Evolutionary conservation across 2,888 invertebrate species (phyloP), one percentile per base, ranked within the genome.

Genomic region (Agrochola lota): DNA sequence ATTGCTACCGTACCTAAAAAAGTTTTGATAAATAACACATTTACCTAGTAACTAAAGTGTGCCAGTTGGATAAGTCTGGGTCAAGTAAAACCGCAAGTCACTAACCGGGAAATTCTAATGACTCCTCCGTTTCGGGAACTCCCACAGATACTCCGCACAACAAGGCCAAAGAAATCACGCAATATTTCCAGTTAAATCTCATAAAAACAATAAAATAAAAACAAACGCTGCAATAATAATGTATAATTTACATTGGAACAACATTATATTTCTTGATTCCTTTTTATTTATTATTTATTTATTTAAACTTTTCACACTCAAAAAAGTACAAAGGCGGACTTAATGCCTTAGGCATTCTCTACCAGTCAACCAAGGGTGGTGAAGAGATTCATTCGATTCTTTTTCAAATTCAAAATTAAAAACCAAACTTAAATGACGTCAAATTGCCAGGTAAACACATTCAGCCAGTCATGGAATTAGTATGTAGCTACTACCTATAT

Each of bases 61-160:
- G n/a, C 6, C 15, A 59, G 1, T 60, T 12, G 1, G 7, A 1
- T 26, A 11, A 55, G 30, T 72, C 62, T 68, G 26, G 23, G 69
- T 72, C 57, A 40, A 69, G 52, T 63, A 46, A 15, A 69, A 60
- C n/a, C 15, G 11, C 30, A 59, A 71, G 49, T 55, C 59, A 73
- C 7, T 67, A 35, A 73, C 60, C 66, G 70, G 12, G 67, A 59
- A 67, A 74, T 74, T 60, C 17, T 63, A 62, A 72, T 63, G 30
- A 60, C 35, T 67, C 20, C 23, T 15, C 3, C 11, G 20, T 66
- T 64, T 57, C 12, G 59, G 57, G 17, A 81, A 82, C 20, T 60
- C 64, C 62, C 35, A n/a, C n/a, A n/a, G n/a, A n/a, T n/a, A n/a
- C n/a, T n/a, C n/a, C n/a, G n/a, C n/a, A n/a, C n/a, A n/a, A 30